A percentile compares a stretch with the other conserved stretches of the same genome.
These are phyloP conservation scores for Meiosimyza platycephala DNA, from an alignment of 2,888 invertebrate genomes.

Conservation along the genomic window DNA sequence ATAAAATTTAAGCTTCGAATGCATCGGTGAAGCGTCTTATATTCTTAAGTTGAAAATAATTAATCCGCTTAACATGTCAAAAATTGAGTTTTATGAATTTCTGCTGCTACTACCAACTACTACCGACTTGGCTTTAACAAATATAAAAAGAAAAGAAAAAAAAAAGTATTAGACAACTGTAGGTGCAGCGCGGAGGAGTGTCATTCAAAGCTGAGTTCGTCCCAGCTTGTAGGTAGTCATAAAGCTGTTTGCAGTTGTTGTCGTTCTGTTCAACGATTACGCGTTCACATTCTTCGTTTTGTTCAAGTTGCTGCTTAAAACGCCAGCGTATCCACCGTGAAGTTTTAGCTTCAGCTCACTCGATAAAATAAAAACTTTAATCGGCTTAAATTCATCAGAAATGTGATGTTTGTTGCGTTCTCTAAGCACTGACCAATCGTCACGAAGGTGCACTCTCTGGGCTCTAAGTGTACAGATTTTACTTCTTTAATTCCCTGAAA, in stretches of 20 bases:
- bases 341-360: neutral
- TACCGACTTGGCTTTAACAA: neutral
- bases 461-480: too few relatives aligned
- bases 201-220: neutral
- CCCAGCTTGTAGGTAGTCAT: neutral
- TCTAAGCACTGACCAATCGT: too few relatives aligned
- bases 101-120: neutral
- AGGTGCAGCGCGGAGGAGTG: slow-evolving; percentile 11
- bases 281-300: neutral
- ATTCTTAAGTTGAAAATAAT: neutral
- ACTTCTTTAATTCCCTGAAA: too few relatives aligned
- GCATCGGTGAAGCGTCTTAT: too few relatives aligned
- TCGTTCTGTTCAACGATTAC: neutral
- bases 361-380: slow-evolving; percentile 18
- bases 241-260: neutral
- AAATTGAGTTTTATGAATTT: slow-evolving; percentile 2
- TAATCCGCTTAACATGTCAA: slow-evolving; percentile 16
- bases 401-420: neutral
- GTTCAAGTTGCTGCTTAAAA: neutral
- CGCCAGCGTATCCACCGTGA: neutral
- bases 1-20: too few relatives aligned
- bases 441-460: too few relatives aligned
- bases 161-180: neutral
- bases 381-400: slow-evolving; percentile 21
- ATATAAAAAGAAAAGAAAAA: too few relatives aligned